These are phyloP conservation scores for Chloebia gouldiae DNA, from an alignment of 2,113 vertebrate species.

Conservation along the genomic window DNA sequence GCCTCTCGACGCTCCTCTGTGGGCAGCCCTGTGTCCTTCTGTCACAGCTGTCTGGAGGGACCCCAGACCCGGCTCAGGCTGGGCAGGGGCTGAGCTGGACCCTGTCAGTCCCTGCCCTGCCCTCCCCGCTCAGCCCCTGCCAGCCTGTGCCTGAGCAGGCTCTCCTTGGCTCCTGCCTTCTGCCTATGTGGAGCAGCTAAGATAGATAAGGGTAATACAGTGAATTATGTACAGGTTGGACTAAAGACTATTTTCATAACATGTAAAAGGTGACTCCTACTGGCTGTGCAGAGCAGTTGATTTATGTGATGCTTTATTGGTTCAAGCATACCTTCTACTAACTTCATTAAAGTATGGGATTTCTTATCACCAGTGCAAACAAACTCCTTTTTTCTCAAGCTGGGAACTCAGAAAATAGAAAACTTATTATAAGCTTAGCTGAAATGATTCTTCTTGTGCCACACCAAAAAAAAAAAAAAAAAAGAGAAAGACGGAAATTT, in stretches of 20 bases:
- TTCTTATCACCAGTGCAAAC: background rate
- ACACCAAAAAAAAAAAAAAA: background rate
- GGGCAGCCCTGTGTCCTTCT: background rate
- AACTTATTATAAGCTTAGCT: background rate
- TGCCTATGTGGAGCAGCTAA: fast-evolving
- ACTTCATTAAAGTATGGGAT: background rate
- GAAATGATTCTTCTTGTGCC: background rate
- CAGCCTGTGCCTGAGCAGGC: background rate
- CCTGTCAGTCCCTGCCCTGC: fast-evolving
- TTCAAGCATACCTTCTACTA: background rate
- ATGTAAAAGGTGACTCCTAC: background rate
- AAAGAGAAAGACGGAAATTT: background rate
- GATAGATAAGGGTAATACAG: background rate
- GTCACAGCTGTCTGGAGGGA: background rate
- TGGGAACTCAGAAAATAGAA: background rate
- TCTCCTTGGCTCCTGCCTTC: background rate
- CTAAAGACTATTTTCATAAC: background rate
- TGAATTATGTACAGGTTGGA: background rate
- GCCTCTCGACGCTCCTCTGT: fast-evolving
- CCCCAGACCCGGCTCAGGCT: background rate
- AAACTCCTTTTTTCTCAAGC: background rate
- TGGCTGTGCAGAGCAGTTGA: background rate
- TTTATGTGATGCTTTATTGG: background rate
- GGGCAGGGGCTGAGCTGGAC: too few relatives aligned
- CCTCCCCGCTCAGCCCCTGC: fast-evolving